Percentiles rank a stretch among this genome's conserved stretches.
Conservation (phyloP, 1,140 invertebrate genomes). For the Drosophila paulistorum region DNA sequence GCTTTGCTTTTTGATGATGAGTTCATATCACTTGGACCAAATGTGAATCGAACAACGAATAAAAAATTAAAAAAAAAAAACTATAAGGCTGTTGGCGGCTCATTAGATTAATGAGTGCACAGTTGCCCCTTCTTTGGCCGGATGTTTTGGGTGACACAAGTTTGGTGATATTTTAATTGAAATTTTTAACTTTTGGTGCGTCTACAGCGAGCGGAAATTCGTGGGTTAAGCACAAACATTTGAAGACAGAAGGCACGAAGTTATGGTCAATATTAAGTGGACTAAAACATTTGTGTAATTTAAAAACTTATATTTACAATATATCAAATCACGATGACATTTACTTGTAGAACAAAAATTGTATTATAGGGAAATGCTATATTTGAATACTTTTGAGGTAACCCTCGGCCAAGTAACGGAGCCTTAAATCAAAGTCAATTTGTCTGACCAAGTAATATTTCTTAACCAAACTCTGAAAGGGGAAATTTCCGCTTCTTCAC, state of each 20-base stretch:
- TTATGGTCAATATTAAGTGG: background rate
- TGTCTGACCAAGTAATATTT: no score
- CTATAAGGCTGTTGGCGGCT: slow-evolving; percentile 9
- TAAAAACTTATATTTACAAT: no score
- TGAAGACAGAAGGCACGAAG: background rate
- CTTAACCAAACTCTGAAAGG: no score
- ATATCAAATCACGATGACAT: no score
- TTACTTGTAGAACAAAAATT: background rate
- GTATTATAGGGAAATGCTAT: no score
- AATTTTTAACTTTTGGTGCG: slow-evolving; percentile 13
- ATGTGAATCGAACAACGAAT: slow-evolving; percentile 2
- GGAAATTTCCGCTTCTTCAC: no score
- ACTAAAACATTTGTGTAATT: background rate
- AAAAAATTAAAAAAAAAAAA: slow-evolving; percentile 10
- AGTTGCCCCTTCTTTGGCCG: slow-evolving; percentile 6
- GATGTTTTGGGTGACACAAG: slow-evolving; percentile 12
- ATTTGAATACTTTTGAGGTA: no score
- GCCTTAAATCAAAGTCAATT: no score
- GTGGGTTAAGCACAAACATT: background rate
- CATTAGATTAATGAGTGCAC: slow-evolving; percentile 21
- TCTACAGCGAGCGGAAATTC: background rate
- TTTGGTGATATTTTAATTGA: slow-evolving; percentile 19
- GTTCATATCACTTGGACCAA: slow-evolving; percentile 17
- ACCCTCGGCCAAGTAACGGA: no score
- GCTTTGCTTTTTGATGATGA: slow-evolving; percentile 16